Conservation (phyloP, 1,140 invertebrate species). For the Drosophila kepulauana region DNA sequence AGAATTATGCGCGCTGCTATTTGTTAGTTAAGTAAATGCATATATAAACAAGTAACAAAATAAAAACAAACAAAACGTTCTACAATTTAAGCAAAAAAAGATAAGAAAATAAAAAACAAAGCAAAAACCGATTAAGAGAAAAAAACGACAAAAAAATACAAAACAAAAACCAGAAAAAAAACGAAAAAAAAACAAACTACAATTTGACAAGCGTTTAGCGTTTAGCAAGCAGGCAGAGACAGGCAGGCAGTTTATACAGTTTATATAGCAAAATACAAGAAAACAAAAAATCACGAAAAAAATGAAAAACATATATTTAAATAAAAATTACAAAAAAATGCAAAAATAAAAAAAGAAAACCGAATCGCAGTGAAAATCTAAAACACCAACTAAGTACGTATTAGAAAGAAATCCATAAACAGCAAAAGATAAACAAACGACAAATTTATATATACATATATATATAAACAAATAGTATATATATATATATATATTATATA, state of each 20-base stretch:
- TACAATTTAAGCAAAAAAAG: constrained; percentile 72
- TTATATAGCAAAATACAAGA: constrained; percentile 67
- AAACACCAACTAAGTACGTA: constrained; percentile 70
- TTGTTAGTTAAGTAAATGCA: constrained; percentile 73
- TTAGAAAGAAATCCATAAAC: constrained; percentile 40
- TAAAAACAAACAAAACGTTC: constrained; percentile 52
- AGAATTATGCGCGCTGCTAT: constrained; percentile 61
- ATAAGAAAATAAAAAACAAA: constrained; percentile 64
- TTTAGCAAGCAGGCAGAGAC: constrained; percentile 70
- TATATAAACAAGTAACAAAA: constrained; percentile 59
- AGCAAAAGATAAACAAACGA: constrained; percentile 39
- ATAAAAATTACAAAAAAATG: constrained; percentile 29
- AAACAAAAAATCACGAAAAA: constrained; percentile 45
- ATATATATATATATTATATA: constrained; percentile 23
- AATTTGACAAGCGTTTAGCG: constrained; percentile 79
- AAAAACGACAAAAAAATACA: constrained; percentile 47
- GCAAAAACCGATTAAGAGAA: constrained; percentile 41
- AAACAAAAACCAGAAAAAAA: constrained; percentile 37
- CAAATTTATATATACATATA: constrained; percentile 53
- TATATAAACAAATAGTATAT: constrained; percentile 3
- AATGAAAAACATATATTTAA: constrained; percentile 49
- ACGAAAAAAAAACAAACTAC: constrained; percentile 51
- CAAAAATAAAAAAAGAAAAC: constrained; percentile 28
- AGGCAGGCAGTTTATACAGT: constrained; percentile 75
- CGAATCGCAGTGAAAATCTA: constrained; percentile 47